phyloP scores from a whole-genome alignment of 2,888 invertebrate species.

The Conistra vaccinii region DNA sequence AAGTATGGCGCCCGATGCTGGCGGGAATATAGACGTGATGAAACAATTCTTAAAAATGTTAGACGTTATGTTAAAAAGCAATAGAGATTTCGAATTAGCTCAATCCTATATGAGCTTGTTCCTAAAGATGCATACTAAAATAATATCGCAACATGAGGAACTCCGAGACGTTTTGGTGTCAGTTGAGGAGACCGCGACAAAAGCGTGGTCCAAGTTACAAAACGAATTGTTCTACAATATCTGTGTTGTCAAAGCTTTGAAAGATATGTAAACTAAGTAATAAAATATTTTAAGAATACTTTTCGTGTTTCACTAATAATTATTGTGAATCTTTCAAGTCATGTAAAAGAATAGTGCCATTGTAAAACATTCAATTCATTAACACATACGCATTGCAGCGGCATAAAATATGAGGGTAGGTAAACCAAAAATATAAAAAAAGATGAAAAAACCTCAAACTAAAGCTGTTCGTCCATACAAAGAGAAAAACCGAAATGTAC shows the following conservation, averaged over 20 bases:
- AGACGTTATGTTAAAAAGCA: slow-evolving; percentile 93
- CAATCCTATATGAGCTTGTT: slow-evolving; percentile 97
- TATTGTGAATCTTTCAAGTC: neutral
- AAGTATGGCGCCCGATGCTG: slow-evolving; percentile 93
- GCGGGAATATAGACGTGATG: slow-evolving; percentile 93
- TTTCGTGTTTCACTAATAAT: slow-evolving; percentile 4
- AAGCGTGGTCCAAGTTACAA: slow-evolving; percentile 93
- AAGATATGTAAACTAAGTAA: slow-evolving; percentile 91
- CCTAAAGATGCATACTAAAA: slow-evolving; percentile 94
- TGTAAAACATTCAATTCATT: slow-evolving; percentile 29
- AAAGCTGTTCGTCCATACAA: slow-evolving; percentile 65
- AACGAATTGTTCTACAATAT: slow-evolving; percentile 93
- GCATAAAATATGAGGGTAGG: slow-evolving; percentile 48
- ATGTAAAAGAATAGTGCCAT: neutral
- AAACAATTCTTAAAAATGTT: slow-evolving; percentile 95
- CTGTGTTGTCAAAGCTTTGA: slow-evolving; percentile 94
- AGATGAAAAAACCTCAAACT: slow-evolving; percentile 58
- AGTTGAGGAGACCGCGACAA: slow-evolving; percentile 91
- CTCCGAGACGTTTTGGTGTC: slow-evolving; percentile 90
- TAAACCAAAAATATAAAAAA: slow-evolving; percentile 42
- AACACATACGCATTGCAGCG: slow-evolving; percentile 29
- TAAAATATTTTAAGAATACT: slow-evolving; percentile 57
- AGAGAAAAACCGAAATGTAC: slow-evolving; percentile 70
- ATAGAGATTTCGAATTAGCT: slow-evolving; percentile 96
- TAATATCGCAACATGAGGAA: slow-evolving; percentile 89